phyloP scores from a whole-genome alignment of 2,797 vertebrate species.

The Myotis daubentonii region DNA sequence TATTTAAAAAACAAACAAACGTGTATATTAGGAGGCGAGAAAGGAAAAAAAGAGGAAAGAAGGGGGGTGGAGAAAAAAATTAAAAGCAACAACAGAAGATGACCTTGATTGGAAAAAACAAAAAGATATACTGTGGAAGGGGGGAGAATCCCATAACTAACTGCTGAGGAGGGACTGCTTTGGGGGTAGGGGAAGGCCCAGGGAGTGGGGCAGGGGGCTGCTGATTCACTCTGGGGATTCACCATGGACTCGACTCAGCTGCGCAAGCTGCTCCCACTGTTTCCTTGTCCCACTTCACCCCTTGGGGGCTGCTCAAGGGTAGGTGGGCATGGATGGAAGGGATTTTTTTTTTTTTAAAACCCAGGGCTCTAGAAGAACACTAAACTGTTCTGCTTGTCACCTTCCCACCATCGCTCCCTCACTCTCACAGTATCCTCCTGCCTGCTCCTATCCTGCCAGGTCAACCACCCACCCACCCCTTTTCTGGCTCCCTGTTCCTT shows the following conservation, averaged over 20 bases:
- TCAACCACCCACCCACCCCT: slow-evolving; percentile 40
- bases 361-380: slow-evolving; percentile 78
- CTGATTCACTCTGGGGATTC: slow-evolving; percentile 69
- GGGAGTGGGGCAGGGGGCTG: neutral
- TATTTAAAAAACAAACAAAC: too few relatives aligned
- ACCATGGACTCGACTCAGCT: slow-evolving; percentile 38
- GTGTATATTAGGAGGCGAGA: slow-evolving; percentile 81
- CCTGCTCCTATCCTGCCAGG: too few relatives aligned
- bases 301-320: slow-evolving; percentile 65
- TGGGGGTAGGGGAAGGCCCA: too few relatives aligned
- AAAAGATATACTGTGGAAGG: slow-evolving; percentile 66
- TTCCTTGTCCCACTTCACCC: slow-evolving; percentile 52
- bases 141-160: neutral
- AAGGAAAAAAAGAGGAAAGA: slow-evolving; percentile 78
- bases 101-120: too few relatives aligned
- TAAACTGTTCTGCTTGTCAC: slow-evolving; percentile 58
- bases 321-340: slow-evolving; percentile 61
- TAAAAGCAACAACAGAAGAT: too few relatives aligned
- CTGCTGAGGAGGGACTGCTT: too few relatives aligned
- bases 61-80: slow-evolving; percentile 52
- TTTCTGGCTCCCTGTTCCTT: slow-evolving; percentile 60
- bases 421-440: neutral
- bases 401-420: slow-evolving; percentile 61
- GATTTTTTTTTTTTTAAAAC: neutral
- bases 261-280: slow-evolving; percentile 67